Base-by-base conservation (phyloP, 2,888 invertebrate species). In the Liodrosophila aerea region DNA sequence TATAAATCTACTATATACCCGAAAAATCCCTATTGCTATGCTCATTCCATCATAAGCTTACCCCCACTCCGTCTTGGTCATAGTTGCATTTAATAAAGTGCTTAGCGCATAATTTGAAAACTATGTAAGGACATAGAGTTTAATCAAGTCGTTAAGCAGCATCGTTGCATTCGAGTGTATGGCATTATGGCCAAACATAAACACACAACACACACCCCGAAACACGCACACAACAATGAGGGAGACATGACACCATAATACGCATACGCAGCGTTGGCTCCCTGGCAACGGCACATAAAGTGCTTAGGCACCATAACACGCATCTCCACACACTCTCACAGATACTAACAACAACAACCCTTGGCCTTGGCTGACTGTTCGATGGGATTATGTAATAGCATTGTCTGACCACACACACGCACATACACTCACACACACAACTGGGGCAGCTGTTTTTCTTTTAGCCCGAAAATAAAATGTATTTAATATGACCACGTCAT, bases 61-160 rank as follows among this genome's bases (percentile, higher is more conserved):
- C 51, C 52, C 16, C 12, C 37, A 15, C 37, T 15, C 22, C 29
- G 36, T 30, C 13, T 13, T 46, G 37, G 18, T 46, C 46, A 45
- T 62, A 56, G 58, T 62, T 54, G 63, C 58, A 56, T 64, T 68
- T 68, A 65, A 82, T 78, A 60, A 66, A 76, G 83, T 78, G 78
- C 65, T 66, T 22, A 5, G 53, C 58, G 75, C 77, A 81, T 81
- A 81, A 74, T 81, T 76, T 69, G 27, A 58, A 64, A 74, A 72
- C 61, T 57, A 65, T 76, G 70, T 60, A 5, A 40, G 45, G 15
- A 30, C 47, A 54, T 54, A 46, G 62, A 64, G 68, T 70, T 77
- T 81, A 77, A 77, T 77, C 82, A 77, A 77, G 75, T 82, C 73
- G 61, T 71, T 76, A 59, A 51, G 34, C 22, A 59, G 52, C 56